Conservation (phyloP, 1,140 invertebrate genomes). For the Camponotus vicinus region DNA sequence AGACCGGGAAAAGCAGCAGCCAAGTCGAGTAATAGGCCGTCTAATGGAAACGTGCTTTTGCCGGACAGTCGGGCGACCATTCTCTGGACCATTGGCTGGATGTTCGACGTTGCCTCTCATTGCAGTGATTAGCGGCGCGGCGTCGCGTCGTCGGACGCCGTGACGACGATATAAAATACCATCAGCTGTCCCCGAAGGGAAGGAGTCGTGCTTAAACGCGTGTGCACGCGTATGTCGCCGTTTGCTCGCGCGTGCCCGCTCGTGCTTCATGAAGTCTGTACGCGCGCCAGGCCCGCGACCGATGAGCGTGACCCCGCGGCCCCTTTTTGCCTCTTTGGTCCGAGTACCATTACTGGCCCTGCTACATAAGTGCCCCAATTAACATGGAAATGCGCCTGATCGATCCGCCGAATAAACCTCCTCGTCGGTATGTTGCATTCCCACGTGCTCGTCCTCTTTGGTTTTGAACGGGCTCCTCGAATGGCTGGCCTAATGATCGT, state of each 20-base stretch:
- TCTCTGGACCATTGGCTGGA: slow-evolving; percentile 53
- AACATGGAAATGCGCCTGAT: slow-evolving; percentile 44
- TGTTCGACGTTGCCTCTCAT: slow-evolving; percentile 72
- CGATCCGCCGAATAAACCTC: slow-evolving; percentile 8
- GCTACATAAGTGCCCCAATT: slow-evolving; percentile 13
- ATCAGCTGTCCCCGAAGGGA: slow-evolving; percentile 26
- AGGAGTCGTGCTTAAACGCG: not conserved
- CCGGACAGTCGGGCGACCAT: slow-evolving; percentile 66
- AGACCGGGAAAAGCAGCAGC: slow-evolving; percentile 64
- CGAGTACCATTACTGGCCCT: slow-evolving; percentile 13
- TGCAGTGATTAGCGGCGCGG: slow-evolving; percentile 72
- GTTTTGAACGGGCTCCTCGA: not conserved
- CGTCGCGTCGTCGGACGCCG: slow-evolving; percentile 18
- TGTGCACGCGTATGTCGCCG: not conserved
- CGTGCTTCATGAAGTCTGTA: not conserved
- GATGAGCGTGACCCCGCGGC: slow-evolving; percentile 7
- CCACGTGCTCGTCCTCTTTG: slow-evolving; percentile 11
- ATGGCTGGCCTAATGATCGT: slow-evolving; percentile 19
- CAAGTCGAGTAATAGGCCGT: slow-evolving; percentile 71
- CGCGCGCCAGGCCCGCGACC: not conserved
- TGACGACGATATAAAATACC: slow-evolving; percentile 45
- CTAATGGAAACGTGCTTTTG: slow-evolving; percentile 77
- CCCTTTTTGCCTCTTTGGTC: not conserved
- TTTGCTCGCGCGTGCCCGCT: slow-evolving; percentile 39
- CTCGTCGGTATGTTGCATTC: not conserved